Base-by-base conservation (phyloP, 2,797 vertebrate species). In the Anomalospiza imberbis region DNA sequence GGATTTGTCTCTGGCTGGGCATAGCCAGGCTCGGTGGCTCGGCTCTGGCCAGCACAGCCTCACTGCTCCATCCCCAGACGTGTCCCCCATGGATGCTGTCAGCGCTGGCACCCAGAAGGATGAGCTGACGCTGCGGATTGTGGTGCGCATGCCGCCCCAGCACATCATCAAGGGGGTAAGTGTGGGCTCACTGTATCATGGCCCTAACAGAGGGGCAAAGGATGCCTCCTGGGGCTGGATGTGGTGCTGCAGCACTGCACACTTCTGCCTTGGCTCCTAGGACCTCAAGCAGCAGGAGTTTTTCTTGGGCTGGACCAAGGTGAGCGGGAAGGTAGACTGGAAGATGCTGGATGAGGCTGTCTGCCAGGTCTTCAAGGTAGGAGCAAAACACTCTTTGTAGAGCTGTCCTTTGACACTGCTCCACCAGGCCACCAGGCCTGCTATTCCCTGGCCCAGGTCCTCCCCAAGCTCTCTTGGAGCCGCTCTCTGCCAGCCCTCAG, bases 91-190 rank as follows among this genome's bases (percentile, higher is more conserved):
- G 96, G 99, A 99, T 2, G 97, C 93, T 8, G 91, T 98, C 76
- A 99, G 98, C 4, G 80, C 97, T 9, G 98, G 98, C 13, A 97
- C 97, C 57, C 97, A 98, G 73, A 98, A 97, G 82, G 98, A 99
- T 1, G 98, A 99, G 47, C 95, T 98, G 78, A 98, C 91, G 2
- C 97, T 98, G 6, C 98, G 98, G 81, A 98, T 99, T 50, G 97
- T 99, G 68, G 98, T 99, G 73, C 97, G 97, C 87, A 97, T 98
- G 87, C 97, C 97, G 0, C 99, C 99, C 17, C 98, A 98, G 96
- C 97, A 98, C 73, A 98, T 99, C 91, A 99, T 99, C 96, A 99
- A 98, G 79, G 98, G 99, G 98, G 99, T 99, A 94, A 98, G 98
- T 17, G 36, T 9, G 84, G 51, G 34, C 36, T 62, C 45, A 22